These are phyloP conservation scores for Pachyseris speciosa DNA, from an alignment of 64 coral and sea anemone genomes.

Conservation along the genomic window DNA sequence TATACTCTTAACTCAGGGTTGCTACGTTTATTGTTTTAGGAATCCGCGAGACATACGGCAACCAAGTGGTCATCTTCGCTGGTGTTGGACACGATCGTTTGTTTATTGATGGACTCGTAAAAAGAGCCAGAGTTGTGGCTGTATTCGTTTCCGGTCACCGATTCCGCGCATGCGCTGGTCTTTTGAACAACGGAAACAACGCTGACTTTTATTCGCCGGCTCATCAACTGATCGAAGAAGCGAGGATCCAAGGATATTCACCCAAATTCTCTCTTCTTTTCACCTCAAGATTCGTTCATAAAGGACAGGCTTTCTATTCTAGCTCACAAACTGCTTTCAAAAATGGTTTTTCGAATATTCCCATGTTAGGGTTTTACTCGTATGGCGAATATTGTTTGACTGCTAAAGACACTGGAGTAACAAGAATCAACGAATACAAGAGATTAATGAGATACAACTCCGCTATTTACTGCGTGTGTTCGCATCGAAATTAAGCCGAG, in stretches of 20 bases:
- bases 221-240: slow-evolving; percentile 66
- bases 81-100: slow-evolving; percentile 95
- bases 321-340: slow-evolving; percentile 90
- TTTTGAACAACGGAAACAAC: slow-evolving; percentile 67
- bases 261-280: slow-evolving; percentile 81
- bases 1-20: no score
- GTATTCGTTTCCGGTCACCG: slow-evolving; percentile 75
- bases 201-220: slow-evolving; percentile 78
- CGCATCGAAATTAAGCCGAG: slow-evolving; percentile 33
- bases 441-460: slow-evolving; percentile 92
- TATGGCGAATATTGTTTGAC: slow-evolving; percentile 97
- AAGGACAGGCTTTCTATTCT: slow-evolving; percentile 93
- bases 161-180: slow-evolving; percentile 83
- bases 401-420: slow-evolving; percentile 61
- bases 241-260: slow-evolving; percentile 45
- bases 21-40: slow-evolving; percentile 52
- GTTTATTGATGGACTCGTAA: slow-evolving; percentile 88
- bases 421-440: slow-evolving; percentile 76
- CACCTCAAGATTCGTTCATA: slow-evolving; percentile 93
- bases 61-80: slow-evolving; percentile 80
- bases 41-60: slow-evolving; percentile 83
- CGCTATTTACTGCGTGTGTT: slow-evolving; percentile 80
- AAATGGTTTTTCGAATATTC: slow-evolving; percentile 61
- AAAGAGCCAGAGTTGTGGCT: slow-evolving; percentile 69
- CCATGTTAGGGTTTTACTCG: slow-evolving; percentile 86